A percentile compares a stretch with the other conserved stretches of the same genome.
phyloP scores from a whole-genome alignment of 1,140 invertebrate genomes.

The Choristoneura fumiferana region DNA sequence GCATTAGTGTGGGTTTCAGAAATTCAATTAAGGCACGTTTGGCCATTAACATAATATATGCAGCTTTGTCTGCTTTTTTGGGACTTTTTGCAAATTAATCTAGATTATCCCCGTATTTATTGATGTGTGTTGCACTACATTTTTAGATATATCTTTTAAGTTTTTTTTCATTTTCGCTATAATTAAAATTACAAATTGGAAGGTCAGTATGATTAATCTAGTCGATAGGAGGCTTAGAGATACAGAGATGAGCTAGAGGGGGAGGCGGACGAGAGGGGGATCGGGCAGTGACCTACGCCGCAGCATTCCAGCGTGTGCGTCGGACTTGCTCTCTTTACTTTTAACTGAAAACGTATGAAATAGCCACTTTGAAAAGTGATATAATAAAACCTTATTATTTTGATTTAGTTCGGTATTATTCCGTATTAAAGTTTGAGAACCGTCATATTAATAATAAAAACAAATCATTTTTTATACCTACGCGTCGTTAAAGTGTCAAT shows the following conservation, averaged over 20 bases:
- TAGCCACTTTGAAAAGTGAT: not conserved
- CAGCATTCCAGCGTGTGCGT: slow-evolving; percentile 57
- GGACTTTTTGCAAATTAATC: too few species aligned
- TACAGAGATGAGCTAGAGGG: slow-evolving; percentile 50
- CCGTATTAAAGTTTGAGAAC: too few species aligned
- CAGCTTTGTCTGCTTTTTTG: slow-evolving; percentile 9
- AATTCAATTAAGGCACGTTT: slow-evolving; percentile 35
- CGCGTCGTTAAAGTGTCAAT: too few species aligned
- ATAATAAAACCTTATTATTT: too few species aligned
- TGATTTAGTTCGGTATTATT: too few species aligned
- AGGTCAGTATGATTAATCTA: slow-evolving; percentile 55
- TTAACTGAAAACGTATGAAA: slow-evolving; percentile 41
- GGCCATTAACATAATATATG: slow-evolving; percentile 46
- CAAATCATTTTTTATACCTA: too few species aligned
- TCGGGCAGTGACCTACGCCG: slow-evolving; percentile 49
- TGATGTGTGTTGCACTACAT: not conserved
- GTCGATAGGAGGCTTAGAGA: slow-evolving; percentile 62
- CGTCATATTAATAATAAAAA: too few species aligned
- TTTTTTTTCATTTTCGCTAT: slow-evolving; percentile 24
- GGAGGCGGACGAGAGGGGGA: slow-evolving; percentile 33
- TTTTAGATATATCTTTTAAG: not conserved
- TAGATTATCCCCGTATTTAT: not conserved
- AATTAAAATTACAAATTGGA: slow-evolving; percentile 26
- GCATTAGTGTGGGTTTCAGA: slow-evolving; percentile 54
- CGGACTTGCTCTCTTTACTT: slow-evolving; percentile 70